Evolutionary conservation across 2,797 vertebrate genomes (phyloP).

Genomic region (Pristis pectinata): DNA sequence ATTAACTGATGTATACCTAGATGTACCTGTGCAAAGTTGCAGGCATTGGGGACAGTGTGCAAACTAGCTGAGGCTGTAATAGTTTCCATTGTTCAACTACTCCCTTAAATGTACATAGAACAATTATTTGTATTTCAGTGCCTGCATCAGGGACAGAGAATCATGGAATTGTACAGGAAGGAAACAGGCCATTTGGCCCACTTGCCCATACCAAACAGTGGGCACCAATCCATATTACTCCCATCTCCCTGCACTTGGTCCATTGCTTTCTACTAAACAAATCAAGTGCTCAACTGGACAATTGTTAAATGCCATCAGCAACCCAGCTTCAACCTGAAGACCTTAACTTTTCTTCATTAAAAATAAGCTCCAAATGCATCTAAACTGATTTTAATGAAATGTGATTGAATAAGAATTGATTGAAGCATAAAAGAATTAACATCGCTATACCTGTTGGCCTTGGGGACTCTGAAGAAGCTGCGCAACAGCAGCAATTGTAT

Average conservation of each 20-base stretch:
- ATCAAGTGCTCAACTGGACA: too few relatives aligned
- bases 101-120: too few relatives aligned
- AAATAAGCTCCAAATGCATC: not conserved
- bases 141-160: not conserved
- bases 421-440: not conserved
- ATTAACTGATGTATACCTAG: too few relatives aligned
- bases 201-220: too few relatives aligned
- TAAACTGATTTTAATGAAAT: not conserved
- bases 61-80: not conserved
- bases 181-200: too few relatives aligned
- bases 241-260: too few relatives aligned
- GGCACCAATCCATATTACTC: too few relatives aligned
- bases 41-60: not conserved
- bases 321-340: too few relatives aligned
- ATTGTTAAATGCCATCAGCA: too few relatives aligned
- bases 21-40: not conserved
- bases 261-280: too few relatives aligned
- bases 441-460: constrained; percentile 84
- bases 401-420: not conserved
- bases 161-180: not conserved
- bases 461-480: constrained; percentile 97
- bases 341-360: too few relatives aligned
- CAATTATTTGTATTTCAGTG: not conserved
- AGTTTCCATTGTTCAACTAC: not conserved
- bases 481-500: constrained; percentile 91